A percentile compares a stretch with the other conserved stretches of the same genome.
These are phyloP conservation scores for Perodicticus potto DNA, from an alignment of 2,797 vertebrate species.

Conservation along the genomic window DNA sequence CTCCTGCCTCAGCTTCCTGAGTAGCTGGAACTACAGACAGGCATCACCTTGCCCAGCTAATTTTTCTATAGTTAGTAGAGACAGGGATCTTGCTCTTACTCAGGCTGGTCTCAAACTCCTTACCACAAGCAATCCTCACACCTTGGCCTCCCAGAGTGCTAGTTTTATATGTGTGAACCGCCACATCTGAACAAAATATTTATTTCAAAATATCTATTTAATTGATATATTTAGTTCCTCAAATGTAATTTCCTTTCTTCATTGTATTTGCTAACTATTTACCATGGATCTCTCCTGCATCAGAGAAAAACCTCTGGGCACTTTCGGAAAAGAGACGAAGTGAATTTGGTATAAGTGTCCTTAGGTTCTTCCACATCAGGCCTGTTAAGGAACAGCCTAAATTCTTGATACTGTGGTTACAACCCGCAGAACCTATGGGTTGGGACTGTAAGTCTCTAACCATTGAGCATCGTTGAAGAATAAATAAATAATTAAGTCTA, in stretches of 20 bases:
- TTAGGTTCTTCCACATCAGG: neutral
- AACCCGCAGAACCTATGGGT: neutral
- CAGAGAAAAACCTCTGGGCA: neutral
- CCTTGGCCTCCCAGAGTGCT: too few relatives aligned
- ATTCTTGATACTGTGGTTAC: neutral
- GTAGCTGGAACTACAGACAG: too few relatives aligned
- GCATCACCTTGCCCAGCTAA: too few relatives aligned
- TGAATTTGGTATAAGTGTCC: neutral
- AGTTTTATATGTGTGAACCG: too few relatives aligned
- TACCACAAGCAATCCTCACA: too few relatives aligned
- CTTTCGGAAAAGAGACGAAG: conserved; percentile 5
- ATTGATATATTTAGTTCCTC: neutral
- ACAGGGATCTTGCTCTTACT: too few relatives aligned
- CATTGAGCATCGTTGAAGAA: neutral
- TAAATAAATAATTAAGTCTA: neutral
- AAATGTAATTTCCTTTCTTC: neutral
- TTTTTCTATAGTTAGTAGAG: too few relatives aligned
- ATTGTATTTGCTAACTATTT: neutral
- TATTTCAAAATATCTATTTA: neutral
- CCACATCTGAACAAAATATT: neutral
- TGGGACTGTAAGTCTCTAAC: neutral
- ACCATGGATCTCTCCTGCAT: neutral
- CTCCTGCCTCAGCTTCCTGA: too few relatives aligned
- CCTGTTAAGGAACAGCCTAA: neutral
- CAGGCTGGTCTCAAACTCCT: too few relatives aligned